phyloP scores from a whole-genome alignment of 2,888 invertebrate genomes.

The Octodonta nipae region DNA sequence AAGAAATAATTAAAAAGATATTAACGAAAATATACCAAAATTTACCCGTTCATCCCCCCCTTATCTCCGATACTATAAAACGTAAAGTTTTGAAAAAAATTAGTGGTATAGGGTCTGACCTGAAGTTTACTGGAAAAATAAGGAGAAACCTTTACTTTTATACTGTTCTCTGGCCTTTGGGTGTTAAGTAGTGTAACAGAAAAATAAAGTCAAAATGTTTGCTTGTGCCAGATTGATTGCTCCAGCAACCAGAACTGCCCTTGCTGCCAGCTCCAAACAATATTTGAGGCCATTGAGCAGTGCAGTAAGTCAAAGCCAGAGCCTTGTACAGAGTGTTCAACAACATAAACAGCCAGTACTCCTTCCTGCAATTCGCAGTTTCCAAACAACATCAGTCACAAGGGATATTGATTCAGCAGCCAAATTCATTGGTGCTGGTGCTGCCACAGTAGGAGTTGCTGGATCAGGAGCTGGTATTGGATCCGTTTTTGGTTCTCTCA shows the following conservation, averaged over 20 bases:
- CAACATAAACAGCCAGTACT: constrained; percentile 45
- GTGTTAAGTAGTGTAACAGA: too few relatives aligned
- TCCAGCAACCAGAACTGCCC: constrained; percentile 73
- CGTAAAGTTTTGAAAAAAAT: too few relatives aligned
- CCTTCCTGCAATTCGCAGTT: constrained; percentile 60
- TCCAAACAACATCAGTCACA: constrained; percentile 78
- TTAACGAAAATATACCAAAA: too few relatives aligned
- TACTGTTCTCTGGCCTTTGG: too few relatives aligned
- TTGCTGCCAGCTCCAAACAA: constrained; percentile 57
- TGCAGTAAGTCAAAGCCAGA: constrained; percentile 57
- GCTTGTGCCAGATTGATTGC: constrained; percentile 76
- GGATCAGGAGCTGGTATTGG: constrained; percentile 98
- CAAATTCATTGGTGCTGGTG: constrained; percentile 99
- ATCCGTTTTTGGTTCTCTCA: constrained; percentile 90
- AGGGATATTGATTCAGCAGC: constrained; percentile 99
- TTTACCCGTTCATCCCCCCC: too few relatives aligned
- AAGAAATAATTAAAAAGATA: too few relatives aligned
- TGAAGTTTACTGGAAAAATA: too few relatives aligned
- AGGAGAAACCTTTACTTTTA: too few relatives aligned
- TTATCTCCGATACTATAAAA: too few relatives aligned
- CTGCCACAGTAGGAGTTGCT: constrained; percentile 99
- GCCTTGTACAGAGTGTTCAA: constrained; percentile 33
- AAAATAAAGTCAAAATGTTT: constrained; percentile 71
- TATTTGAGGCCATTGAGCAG: constrained; percentile 71
- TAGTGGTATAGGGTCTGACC: too few relatives aligned